Conservation (phyloP, 2,113 vertebrate species). For the Pangasianodon gigas region DNA sequence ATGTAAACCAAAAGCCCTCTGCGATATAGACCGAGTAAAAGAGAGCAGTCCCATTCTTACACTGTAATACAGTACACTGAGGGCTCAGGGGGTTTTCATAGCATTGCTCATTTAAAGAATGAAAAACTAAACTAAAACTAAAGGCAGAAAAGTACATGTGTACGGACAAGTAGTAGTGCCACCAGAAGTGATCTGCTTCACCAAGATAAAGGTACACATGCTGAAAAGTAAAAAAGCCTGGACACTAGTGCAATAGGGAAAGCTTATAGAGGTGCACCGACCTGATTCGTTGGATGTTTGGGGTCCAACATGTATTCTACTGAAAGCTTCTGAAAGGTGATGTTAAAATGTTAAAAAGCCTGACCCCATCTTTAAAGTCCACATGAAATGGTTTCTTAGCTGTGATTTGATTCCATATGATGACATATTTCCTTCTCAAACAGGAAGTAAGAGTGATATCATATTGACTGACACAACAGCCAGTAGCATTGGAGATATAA, state of each 20-base stretch:
- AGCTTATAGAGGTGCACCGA: background rate
- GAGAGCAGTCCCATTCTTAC: background rate
- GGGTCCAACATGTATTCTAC: background rate
- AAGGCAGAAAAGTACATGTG: background rate
- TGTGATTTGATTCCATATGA: background rate
- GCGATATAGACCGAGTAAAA: background rate
- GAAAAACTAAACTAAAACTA: background rate
- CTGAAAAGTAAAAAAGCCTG: background rate
- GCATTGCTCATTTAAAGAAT: constrained; percentile 23
- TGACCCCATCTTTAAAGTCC: background rate
- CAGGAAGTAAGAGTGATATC: background rate
- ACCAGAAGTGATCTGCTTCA: background rate
- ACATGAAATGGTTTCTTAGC: background rate
- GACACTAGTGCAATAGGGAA: background rate
- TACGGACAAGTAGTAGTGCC: background rate
- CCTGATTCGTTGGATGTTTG: background rate
- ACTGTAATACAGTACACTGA: no score
- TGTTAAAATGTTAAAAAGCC: background rate
- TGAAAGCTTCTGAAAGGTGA: background rate
- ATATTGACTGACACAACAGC: background rate
- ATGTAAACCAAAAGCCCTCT: background rate
- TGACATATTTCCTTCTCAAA: background rate
- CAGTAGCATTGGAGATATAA: background rate
- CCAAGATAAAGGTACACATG: background rate
- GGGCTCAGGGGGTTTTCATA: background rate